These are phyloP conservation scores for Zaprionus obscuricornis DNA, from an alignment of 2,888 invertebrate species.

Conservation along the genomic window DNA sequence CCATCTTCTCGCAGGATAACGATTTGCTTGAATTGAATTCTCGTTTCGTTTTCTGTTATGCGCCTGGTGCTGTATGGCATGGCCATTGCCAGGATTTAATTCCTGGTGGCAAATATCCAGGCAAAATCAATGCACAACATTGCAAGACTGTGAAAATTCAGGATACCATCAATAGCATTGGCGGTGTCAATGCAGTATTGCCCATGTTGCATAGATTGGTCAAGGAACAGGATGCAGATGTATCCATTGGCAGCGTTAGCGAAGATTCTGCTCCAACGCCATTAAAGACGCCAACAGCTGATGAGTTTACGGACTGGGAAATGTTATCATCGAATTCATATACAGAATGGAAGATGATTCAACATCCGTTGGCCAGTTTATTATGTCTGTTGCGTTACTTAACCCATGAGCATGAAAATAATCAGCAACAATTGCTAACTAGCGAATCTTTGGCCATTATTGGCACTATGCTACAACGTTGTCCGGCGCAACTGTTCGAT, in stretches of 20 bases:
- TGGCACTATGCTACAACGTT: slow-evolving; percentile 85
- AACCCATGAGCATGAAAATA: slow-evolving; percentile 84
- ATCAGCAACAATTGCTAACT: slow-evolving; percentile 85
- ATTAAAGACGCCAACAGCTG: slow-evolving; percentile 75
- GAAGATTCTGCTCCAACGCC: slow-evolving; percentile 46
- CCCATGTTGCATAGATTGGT: slow-evolving; percentile 85
- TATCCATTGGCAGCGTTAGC: slow-evolving; percentile 56
- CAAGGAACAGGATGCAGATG: slow-evolving; percentile 70
- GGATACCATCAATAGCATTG: slow-evolving; percentile 86
- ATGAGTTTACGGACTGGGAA: slow-evolving; percentile 85
- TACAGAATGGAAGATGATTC: slow-evolving; percentile 85
- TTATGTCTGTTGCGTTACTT: slow-evolving; percentile 85
- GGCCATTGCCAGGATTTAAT: slow-evolving; percentile 84
- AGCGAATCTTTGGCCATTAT: slow-evolving; percentile 85
- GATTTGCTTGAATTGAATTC: slow-evolving; percentile 84
- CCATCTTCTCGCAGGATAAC: slow-evolving; percentile 84
- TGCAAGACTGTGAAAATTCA: slow-evolving; percentile 84
- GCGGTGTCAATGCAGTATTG: slow-evolving; percentile 86
- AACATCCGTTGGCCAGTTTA: slow-evolving; percentile 86
- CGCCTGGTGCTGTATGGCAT: slow-evolving; percentile 85
- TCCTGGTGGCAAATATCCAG: slow-evolving; percentile 84
- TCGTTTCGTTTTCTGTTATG: slow-evolving; percentile 85
- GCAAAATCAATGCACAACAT: slow-evolving; percentile 83
- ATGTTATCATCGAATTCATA: slow-evolving; percentile 84
- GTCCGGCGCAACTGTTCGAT: slow-evolving; percentile 84